These are phyloP conservation scores for Antitype chi DNA, from an alignment of 2,888 invertebrate genomes.

Conservation along the genomic window DNA sequence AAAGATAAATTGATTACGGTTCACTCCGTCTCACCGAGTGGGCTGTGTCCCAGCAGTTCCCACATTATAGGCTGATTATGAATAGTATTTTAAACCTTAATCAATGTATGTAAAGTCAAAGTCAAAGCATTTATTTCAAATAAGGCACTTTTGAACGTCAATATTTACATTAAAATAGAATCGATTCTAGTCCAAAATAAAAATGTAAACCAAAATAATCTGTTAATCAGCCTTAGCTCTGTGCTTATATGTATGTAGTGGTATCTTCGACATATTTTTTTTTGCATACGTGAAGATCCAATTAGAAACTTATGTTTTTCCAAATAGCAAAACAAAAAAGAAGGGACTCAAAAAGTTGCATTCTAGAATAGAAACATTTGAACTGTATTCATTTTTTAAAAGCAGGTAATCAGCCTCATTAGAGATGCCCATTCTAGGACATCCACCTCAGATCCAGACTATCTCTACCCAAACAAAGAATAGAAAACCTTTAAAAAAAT, in stretches of 20 bases:
- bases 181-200: too few relatives aligned
- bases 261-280: background rate
- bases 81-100: too few relatives aligned
- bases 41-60: too few relatives aligned
- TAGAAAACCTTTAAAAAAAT: conserved; percentile 55
- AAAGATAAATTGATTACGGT: too few relatives aligned
- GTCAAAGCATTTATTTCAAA: too few relatives aligned
- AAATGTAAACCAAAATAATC: too few relatives aligned
- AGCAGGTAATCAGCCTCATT: conserved; percentile 31
- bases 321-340: background rate
- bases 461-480: conserved; percentile 44
- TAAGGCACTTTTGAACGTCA: too few relatives aligned
- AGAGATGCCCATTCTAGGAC: conserved; percentile 10
- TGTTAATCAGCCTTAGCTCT: too few relatives aligned
- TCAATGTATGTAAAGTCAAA: too few relatives aligned
- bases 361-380: background rate
- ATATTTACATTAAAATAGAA: too few relatives aligned
- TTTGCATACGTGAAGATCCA: background rate
- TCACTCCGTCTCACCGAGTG: too few relatives aligned
- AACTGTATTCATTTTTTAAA: conserved; percentile 32
- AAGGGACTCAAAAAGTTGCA: background rate
- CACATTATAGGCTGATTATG: too few relatives aligned
- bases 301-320: background rate
- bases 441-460: conserved; percentile 25
- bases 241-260: background rate